phyloP scores from a whole-genome alignment of 1,140 invertebrate species.

The Hermetia illucens region DNA sequence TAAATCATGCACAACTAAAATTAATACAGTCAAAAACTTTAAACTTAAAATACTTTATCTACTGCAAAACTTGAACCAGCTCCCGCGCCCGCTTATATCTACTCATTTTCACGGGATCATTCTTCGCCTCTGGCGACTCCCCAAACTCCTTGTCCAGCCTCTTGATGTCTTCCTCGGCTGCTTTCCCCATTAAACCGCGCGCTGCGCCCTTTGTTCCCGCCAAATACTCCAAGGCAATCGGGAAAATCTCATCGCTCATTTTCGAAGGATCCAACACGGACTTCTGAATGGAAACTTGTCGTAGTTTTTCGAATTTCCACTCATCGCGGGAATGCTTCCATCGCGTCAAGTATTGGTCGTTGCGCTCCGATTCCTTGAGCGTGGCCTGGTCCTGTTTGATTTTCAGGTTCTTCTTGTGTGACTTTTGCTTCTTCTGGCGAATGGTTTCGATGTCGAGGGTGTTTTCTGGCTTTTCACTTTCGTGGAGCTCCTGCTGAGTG shows the following conservation, averaged over 20 bases:
- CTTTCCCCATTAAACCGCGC: conserved; percentile 39
- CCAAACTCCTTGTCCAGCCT: conserved; percentile 40
- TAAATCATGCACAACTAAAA: no score
- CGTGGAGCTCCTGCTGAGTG: conserved; percentile 15
- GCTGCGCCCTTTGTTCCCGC: conserved; percentile 48
- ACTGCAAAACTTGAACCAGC: conserved; percentile 35
- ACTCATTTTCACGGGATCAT: conserved; percentile 25
- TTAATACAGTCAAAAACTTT: no score
- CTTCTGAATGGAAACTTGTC: conserved; percentile 57
- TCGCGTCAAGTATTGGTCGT: conserved; percentile 40
- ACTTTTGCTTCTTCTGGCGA: conserved; percentile 25
- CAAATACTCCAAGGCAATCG: conserved; percentile 52
- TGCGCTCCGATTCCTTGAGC: conserved; percentile 22
- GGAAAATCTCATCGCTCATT: conserved; percentile 43
- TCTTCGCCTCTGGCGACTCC: conserved; percentile 18
- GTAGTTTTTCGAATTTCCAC: conserved; percentile 66
- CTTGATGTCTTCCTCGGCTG: conserved; percentile 48
- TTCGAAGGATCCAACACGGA: conserved; percentile 44
- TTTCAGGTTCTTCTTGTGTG: conserved; percentile 20
- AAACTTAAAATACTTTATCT: no score
- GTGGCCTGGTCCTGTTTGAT: conserved; percentile 14
- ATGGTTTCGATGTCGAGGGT: conserved; percentile 18
- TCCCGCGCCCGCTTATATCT: conserved; percentile 37
- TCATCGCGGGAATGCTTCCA: conserved; percentile 52
- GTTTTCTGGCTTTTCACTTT: conserved; percentile 23